Evolutionary conservation across 2,113 vertebrate genomes (phyloP).

Genomic region (Sialia sialis): DNA sequence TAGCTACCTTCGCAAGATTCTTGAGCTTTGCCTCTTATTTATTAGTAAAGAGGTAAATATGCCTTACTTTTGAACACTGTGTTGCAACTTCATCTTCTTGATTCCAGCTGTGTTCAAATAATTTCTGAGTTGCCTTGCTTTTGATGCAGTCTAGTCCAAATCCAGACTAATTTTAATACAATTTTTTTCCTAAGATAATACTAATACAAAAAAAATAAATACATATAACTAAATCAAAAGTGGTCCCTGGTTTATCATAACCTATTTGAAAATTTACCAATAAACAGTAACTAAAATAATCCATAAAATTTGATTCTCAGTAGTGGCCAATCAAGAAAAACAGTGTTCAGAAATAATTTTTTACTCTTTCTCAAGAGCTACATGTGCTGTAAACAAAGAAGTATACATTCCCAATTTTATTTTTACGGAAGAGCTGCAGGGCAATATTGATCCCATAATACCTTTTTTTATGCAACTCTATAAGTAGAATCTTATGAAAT

Average conservation of each 20-base stretch:
- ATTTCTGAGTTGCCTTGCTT: neutral
- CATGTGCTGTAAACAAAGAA: neutral
- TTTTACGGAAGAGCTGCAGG: neutral
- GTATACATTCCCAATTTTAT: neutral
- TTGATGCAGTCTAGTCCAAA: neutral
- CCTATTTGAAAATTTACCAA: neutral
- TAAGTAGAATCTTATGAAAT: neutral
- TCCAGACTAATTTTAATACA: neutral
- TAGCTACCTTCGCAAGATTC: neutral
- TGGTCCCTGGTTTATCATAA: neutral
- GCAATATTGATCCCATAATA: neutral
- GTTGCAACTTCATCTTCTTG: neutral
- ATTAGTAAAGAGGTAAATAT: neutral
- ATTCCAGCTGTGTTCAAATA: neutral
- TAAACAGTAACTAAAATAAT: neutral
- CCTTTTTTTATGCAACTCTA: neutral
- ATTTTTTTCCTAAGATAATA: neutral
- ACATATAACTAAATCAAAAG: fast-evolving
- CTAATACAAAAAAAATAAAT: neutral
- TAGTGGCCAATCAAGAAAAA: neutral
- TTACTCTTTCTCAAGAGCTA: neutral
- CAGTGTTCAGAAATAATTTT: neutral
- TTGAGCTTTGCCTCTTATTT: neutral
- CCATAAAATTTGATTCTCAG: neutral
- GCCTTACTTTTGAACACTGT: neutral